phyloP scores from a whole-genome alignment of 2,888 invertebrate genomes.

The Lymantria monacha region DNA sequence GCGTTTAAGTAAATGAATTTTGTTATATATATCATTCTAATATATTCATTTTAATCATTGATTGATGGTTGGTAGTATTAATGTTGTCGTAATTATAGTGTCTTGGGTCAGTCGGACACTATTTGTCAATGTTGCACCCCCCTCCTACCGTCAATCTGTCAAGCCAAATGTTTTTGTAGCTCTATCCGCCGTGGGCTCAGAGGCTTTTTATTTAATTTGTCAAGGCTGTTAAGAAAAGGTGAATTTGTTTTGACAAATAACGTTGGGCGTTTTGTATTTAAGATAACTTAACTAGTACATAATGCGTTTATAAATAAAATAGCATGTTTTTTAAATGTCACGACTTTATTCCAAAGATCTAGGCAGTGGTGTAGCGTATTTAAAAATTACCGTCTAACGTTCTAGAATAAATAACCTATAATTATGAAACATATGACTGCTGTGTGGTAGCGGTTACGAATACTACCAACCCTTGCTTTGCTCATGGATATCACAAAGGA shows the following conservation, averaged over 20 bases:
- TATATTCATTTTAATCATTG: neutral
- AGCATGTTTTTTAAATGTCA: too few species aligned
- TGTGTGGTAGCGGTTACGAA: too few species aligned
- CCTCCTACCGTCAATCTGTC: conserved; percentile 31
- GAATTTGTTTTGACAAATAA: neutral
- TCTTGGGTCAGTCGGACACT: conserved; percentile 24
- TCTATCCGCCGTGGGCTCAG: conserved; percentile 6
- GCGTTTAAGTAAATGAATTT: too few species aligned
- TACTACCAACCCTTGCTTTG: too few species aligned
- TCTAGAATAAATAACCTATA: too few species aligned
- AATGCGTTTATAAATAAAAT: neutral
- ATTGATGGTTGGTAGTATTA: conserved; percentile 15
- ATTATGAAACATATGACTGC: too few species aligned
- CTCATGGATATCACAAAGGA: too few species aligned
- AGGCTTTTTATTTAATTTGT: conserved; percentile 4
- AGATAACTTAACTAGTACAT: neutral
- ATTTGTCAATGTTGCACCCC: conserved; percentile 29
- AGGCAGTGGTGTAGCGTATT: too few species aligned
- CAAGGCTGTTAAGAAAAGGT: neutral
- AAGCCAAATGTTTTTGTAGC: conserved; percentile 32
- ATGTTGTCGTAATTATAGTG: conserved; percentile 27
- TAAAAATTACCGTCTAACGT: too few species aligned
- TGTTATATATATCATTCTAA: too few species aligned
- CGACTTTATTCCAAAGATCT: too few species aligned
- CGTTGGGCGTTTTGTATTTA: neutral